Conservation (phyloP, 35 echinoderm and acorn worm species). For the Patiria miniata region DNA sequence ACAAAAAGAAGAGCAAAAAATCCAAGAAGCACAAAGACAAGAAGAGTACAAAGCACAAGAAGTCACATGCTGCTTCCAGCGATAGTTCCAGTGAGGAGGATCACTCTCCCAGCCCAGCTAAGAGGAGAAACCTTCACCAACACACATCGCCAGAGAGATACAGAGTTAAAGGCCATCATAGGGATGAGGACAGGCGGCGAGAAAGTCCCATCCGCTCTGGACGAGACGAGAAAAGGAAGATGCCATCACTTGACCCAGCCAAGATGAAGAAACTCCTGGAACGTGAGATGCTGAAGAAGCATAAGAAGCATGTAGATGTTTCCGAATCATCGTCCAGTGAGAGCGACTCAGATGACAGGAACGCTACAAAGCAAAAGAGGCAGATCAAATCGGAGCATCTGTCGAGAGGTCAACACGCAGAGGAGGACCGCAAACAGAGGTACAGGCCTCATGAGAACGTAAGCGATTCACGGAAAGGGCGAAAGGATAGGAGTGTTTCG, state of each 20-base stretch:
- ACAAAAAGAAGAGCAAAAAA: slow-evolving; percentile 72
- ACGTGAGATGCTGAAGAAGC: slow-evolving; percentile 47
- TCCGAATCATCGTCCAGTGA: slow-evolving; percentile 6
- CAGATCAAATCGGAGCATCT: background rate
- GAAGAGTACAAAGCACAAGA: slow-evolving; percentile 70
- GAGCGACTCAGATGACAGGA: slow-evolving; percentile 23
- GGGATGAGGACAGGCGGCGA: background rate
- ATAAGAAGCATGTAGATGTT: background rate
- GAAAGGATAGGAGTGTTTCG: too few relatives aligned
- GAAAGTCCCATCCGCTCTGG: background rate
- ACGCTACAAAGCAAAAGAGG: background rate
- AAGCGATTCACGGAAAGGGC: too few relatives aligned
- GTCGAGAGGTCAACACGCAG: background rate
- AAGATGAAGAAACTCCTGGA: slow-evolving; percentile 18
- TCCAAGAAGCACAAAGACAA: slow-evolving; percentile 61
- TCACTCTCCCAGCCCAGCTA: background rate
- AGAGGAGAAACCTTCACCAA: background rate
- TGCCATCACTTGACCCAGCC: background rate
- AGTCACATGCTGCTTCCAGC: slow-evolving; percentile 41
- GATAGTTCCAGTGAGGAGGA: slow-evolving; percentile 51
- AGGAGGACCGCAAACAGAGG: background rate
- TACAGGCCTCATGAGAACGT: too few relatives aligned
- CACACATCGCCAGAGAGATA: slow-evolving; percentile 31
- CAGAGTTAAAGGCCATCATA: slow-evolving; percentile 22
- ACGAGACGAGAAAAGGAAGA: background rate